Evolutionary conservation across 1,140 invertebrate species (phyloP).

Genomic region (Gryllus bimaculatus): DNA sequence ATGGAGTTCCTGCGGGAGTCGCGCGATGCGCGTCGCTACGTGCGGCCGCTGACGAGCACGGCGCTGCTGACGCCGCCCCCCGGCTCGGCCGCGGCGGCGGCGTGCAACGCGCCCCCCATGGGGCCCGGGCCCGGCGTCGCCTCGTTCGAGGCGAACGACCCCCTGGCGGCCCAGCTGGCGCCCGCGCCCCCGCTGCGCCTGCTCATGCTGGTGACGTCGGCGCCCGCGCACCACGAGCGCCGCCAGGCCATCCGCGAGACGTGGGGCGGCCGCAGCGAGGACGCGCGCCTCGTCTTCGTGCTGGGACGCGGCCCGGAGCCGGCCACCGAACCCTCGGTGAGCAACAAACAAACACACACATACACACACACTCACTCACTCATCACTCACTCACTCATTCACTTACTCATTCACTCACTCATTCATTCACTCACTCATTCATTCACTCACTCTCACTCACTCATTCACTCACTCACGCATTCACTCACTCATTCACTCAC

Average conservation of each 20-base stretch:
- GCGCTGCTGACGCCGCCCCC: neutral
- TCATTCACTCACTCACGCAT: too few relatives aligned
- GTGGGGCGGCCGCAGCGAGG: neutral
- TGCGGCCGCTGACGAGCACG: neutral
- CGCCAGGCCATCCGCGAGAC: constrained; percentile 12
- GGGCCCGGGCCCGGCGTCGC: neutral
- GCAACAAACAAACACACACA: neutral
- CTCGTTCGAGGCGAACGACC: neutral
- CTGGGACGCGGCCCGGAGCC: neutral
- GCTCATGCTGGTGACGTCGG: constrained; percentile 12
- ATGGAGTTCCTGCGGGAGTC: neutral
- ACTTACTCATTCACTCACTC: too few relatives aligned
- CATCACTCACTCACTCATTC: too few relatives aligned
- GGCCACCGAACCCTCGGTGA: neutral
- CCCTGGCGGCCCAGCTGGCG: neutral
- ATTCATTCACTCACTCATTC: too few relatives aligned
- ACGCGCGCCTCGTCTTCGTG: constrained; percentile 8
- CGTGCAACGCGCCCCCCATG: neutral
- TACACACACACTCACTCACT: too few relatives aligned
- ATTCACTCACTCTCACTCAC: too few relatives aligned
- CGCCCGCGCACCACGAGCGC: neutral
- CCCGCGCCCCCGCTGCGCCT: neutral
- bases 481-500: too few relatives aligned
- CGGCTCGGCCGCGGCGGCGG: neutral
- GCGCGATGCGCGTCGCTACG: neutral